These are phyloP conservation scores for Zelostemma sp. DNA, from an alignment of 1,140 invertebrate species.

Conservation along the genomic window DNA sequence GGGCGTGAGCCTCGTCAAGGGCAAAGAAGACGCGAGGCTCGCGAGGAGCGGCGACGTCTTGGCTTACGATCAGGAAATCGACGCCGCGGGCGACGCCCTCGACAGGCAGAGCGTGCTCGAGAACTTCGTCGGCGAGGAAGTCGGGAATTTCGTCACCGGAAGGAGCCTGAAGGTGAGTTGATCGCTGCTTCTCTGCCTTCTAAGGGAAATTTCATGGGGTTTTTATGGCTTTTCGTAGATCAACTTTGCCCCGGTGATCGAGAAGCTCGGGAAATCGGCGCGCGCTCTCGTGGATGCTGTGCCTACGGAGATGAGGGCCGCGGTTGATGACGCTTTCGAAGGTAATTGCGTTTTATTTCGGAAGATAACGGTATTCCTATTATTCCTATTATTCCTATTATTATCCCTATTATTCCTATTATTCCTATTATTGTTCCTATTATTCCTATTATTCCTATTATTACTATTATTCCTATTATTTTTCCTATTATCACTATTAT, in stretches of 20 bases:
- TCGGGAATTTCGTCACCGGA: conserved; percentile 73
- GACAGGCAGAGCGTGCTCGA: conserved; percentile 74
- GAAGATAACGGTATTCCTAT: too few relatives aligned
- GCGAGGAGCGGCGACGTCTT: too few relatives aligned
- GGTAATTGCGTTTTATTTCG: too few relatives aligned
- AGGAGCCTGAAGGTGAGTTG: conserved; percentile 68
- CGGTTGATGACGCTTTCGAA: conserved; percentile 73
- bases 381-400: too few relatives aligned
- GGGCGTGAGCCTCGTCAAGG: conserved; percentile 73
- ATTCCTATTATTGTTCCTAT: too few relatives aligned
- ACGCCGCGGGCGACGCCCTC: conserved; percentile 68
- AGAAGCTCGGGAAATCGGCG: conserved; percentile 69
- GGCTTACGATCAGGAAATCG: conserved; percentile 68
- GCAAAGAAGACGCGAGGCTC: conserved; percentile 56
- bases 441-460: too few relatives aligned
- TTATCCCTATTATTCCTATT: too few relatives aligned
- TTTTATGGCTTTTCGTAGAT: conserved; percentile 56
- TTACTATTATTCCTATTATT: too few relatives aligned
- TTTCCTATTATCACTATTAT: too few relatives aligned
- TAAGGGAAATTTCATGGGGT: conserved; percentile 1
- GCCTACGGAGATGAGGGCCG: conserved; percentile 69
- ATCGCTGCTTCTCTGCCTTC: too few relatives aligned
- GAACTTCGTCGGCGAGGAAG: conserved; percentile 72
- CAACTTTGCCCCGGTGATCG: conserved; percentile 69
- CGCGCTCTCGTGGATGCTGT: conserved; percentile 69